Conservation (phyloP, 1,140 invertebrate species). For the Drosophila pallidifrons region DNA sequence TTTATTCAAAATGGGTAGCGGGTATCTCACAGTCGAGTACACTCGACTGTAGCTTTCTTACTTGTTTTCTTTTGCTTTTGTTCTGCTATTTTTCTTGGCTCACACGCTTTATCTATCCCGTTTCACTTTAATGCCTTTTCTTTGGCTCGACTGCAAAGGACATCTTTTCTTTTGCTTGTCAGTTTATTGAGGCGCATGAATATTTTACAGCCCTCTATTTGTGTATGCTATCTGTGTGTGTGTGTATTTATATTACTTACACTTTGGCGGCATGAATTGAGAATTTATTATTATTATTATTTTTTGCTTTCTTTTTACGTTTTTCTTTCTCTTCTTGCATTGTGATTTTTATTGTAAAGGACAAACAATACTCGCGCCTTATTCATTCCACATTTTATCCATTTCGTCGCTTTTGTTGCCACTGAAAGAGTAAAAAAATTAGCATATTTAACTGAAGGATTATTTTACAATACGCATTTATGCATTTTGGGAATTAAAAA, state of each 20-base stretch:
- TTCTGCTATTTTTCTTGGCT: conserved; percentile 15
- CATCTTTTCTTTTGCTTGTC: conserved; percentile 71
- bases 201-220: conserved; percentile 62
- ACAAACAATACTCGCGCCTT: conserved; percentile 13
- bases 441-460: conserved; percentile 11
- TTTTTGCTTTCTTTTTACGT: conserved; percentile 1
- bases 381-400: conserved; percentile 12
- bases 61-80: conserved; percentile 38
- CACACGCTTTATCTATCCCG: conserved; percentile 39
- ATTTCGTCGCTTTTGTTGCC: conserved; percentile 17
- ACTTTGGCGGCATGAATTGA: conserved; percentile 36
- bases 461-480: conserved; percentile 6
- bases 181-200: conserved; percentile 81
- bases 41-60: too few species aligned
- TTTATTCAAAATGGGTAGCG: too few species aligned
- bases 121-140: conserved; percentile 58
- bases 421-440: conserved; percentile 11
- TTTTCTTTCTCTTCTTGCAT: conserved; percentile 17
- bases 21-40: too few species aligned
- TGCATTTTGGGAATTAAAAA: conserved; percentile 4
- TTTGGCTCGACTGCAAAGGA: conserved; percentile 47
- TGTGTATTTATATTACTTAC: conserved; percentile 30
- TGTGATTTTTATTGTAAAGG: conserved; percentile 36
- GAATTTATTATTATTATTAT: conserved; percentile 46
- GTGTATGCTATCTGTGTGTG: conserved; percentile 1